Percentiles rank a stretch among this genome's conserved stretches.
phyloP scores from a whole-genome alignment of 2,113 vertebrate genomes.

The Salvator merianae region DNA sequence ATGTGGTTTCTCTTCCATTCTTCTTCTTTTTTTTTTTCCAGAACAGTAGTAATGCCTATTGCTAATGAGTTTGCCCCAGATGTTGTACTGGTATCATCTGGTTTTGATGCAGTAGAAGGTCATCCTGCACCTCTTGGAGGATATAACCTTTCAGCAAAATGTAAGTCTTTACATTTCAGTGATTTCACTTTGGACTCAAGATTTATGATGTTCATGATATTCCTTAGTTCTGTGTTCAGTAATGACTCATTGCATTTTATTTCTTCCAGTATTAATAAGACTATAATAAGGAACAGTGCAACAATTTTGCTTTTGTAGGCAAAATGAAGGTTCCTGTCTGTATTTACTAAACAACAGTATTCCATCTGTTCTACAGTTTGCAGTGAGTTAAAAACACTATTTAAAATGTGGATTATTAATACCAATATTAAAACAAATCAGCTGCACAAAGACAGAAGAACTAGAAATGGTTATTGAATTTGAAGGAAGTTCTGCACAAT shows the following conservation, averaged over 20 bases:
- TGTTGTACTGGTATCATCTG: constrained; percentile 92
- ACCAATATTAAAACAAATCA: background rate
- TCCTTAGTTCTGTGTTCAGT: background rate
- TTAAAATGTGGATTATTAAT: background rate
- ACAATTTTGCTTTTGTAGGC: background rate
- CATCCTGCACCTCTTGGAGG: constrained; percentile 92
- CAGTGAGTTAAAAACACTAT: background rate
- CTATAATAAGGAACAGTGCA: background rate
- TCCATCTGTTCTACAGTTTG: background rate
- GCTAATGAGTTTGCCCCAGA: constrained; percentile 94
- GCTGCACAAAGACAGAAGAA: background rate
- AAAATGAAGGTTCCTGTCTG: background rate
- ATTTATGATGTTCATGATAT: background rate
- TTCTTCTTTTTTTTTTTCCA: constrained; percentile 58
- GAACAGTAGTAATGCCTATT: constrained; percentile 94
- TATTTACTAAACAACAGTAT: background rate
- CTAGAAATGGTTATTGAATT: no score
- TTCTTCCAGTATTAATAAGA: background rate
- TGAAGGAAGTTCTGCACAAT: no score
- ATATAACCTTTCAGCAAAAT: constrained; percentile 92
- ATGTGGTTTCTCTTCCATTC: background rate
- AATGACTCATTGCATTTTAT: background rate
- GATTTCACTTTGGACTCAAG: background rate
- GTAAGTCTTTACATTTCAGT: constrained; percentile 75
- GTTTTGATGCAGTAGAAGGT: constrained; percentile 93